These are phyloP conservation scores for Drosophila helvetica DNA, from an alignment of 2,888 invertebrate species.

Conservation along the genomic window DNA sequence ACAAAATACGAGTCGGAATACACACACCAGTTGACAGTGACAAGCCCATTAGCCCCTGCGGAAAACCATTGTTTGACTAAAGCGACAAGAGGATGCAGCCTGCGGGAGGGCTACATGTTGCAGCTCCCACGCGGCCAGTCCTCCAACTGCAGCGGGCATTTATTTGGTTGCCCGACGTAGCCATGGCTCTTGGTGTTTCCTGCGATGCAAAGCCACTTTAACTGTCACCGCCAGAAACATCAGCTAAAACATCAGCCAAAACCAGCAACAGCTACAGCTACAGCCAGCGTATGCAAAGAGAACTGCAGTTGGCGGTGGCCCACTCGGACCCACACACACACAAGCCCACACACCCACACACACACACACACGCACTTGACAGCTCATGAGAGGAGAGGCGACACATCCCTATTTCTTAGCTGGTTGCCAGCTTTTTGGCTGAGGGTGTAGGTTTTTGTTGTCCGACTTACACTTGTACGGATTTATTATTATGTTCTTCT, in stretches of 20 bases:
- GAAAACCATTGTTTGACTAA: constrained; percentile 42
- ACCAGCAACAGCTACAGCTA: constrained; percentile 16
- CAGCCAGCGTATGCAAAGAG: constrained; percentile 9
- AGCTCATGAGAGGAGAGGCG: not conserved
- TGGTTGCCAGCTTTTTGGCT: not conserved
- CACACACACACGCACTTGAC: constrained; percentile 17
- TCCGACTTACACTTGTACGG: not conserved
- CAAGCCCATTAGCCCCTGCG: constrained; percentile 44
- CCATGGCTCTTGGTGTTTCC: constrained; percentile 8
- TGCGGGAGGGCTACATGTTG: not conserved
- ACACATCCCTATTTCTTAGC: not conserved
- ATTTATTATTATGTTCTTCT: constrained; percentile 2
- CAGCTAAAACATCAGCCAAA: constrained; percentile 26
- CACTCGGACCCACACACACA: constrained; percentile 15
- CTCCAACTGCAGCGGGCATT: constrained; percentile 54
- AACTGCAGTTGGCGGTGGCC: constrained; percentile 20
- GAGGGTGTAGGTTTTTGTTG: not conserved
- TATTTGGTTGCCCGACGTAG: constrained; percentile 56
- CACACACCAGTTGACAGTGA: constrained; percentile 41
- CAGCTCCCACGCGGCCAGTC: not conserved
- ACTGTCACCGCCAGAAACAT: constrained; percentile 58
- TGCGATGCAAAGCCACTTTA: constrained; percentile 49
- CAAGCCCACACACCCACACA: too few relatives aligned
- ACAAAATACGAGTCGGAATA: constrained; percentile 21
- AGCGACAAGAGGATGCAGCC: constrained; percentile 12